phyloP scores from a whole-genome alignment of 1,140 invertebrate species.

The Drosophila kikkawai region DNA sequence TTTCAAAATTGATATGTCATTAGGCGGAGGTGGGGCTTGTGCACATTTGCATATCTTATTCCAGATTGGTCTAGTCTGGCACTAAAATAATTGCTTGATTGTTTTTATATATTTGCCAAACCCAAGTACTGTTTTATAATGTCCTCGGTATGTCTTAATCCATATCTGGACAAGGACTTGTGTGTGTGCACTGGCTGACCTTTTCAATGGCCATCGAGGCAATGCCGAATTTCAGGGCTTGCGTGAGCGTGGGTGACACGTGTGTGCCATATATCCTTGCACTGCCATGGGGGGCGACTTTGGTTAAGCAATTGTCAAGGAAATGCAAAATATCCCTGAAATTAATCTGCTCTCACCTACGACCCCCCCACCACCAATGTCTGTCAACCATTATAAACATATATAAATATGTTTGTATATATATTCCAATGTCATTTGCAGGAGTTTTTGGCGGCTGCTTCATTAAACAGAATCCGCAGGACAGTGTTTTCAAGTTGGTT shows the following conservation, averaged over 20 bases:
- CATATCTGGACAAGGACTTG: constrained; percentile 27
- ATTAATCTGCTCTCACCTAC: constrained; percentile 31
- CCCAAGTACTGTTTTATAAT: background rate
- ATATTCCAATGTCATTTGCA: constrained; percentile 70
- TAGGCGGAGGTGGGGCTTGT: background rate
- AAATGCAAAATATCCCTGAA: constrained; percentile 60
- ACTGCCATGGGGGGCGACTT: constrained; percentile 3
- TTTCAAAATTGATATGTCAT: constrained; percentile 7
- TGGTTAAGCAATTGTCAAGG: constrained; percentile 38
- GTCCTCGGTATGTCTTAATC: constrained; percentile 1
- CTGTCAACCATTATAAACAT: constrained; percentile 10
- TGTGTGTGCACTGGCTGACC: constrained; percentile 18
- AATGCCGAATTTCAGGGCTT: constrained; percentile 30
- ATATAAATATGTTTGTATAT: background rate
- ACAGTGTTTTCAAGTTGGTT: background rate
- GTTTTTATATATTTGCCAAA: background rate
- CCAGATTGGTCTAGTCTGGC: background rate
- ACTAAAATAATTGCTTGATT: background rate
- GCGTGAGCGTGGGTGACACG: constrained; percentile 26
- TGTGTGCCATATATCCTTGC: constrained; percentile 46
- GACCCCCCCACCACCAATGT: background rate
- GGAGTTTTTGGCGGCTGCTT: constrained; percentile 37
- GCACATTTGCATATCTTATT: constrained; percentile 1
- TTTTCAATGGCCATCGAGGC: constrained; percentile 33
- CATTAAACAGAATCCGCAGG: constrained; percentile 25